Evolutionary conservation across 2,797 vertebrate genomes (phyloP), one percentile per base, ranked within the genome.

Genomic region (Microcaecilia unicolor): DNA sequence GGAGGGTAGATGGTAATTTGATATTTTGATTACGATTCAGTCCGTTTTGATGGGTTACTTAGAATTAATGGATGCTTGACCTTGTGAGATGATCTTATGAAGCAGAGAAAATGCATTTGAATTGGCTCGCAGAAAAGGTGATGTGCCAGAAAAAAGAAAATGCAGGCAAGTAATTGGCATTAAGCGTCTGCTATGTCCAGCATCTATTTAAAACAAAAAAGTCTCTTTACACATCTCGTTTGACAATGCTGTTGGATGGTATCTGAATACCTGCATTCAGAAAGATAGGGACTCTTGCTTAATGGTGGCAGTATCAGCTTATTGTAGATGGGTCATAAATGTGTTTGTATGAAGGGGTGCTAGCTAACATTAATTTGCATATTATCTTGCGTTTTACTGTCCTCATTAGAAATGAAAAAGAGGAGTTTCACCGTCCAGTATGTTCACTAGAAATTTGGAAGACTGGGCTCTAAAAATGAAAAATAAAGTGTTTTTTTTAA

Each of bases 31-130:
- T 40, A 22, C 23, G 5, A 18, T 46, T 40, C 30, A 18, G 42
- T 29, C 30, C 53, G 22, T 45, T 57, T 48, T 55, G 13, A 41
- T 3, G 0, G 0, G 4, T 44, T 54, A 7, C 39, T 42, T 48
- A 28, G 8, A 43, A 39, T 33, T 51, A 23, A 39, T 46, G 5
- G 26, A 4, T 26, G 5, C 15, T 64, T 42, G 4, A 15, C 28
- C 13, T 39, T 48, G 13, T 56, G 34, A 7, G 4, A 18, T 4
- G 39, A 9, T 11, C 15, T 38, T 1, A 1, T 42, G 51, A 54
- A 55, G 22, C 2, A 15, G 29, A 14, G 28, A 41, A 34, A 29
- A 42, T 23, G 14, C 1, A 25, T 53, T 51, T 41, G 23, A 59
- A 11, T 38, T 25, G 24, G 8, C 10, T n/a, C 26, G 8, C 31